phyloP scores from a whole-genome alignment of 1,140 invertebrate genomes.

The Papilio machaon region DNA sequence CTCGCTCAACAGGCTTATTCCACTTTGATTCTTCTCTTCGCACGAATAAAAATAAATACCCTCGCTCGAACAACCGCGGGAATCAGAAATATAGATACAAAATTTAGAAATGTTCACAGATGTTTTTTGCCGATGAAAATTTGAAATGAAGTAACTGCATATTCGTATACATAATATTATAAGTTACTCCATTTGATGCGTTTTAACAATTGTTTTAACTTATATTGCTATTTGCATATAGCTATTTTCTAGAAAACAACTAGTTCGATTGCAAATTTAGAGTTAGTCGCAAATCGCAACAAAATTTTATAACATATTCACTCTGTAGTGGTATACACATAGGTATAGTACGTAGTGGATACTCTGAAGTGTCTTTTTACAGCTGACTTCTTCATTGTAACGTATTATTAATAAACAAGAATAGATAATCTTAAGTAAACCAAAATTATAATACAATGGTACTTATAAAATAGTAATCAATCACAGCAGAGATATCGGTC shows the following conservation, averaged over 20 bases:
- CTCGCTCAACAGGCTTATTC: conserved; percentile 58
- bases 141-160: background rate
- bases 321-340: background rate
- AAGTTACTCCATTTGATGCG: background rate
- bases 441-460: conserved; percentile 67
- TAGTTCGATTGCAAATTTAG: background rate
- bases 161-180: background rate
- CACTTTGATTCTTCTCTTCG: conserved; percentile 44
- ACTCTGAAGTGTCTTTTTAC: background rate
- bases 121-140: background rate
- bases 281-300: background rate
- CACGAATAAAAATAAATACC: conserved; percentile 41
- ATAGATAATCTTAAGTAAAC: conserved; percentile 44
- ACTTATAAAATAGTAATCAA: conserved; percentile 62
- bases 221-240: background rate
- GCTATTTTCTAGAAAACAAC: background rate
- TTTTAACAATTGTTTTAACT: too few species aligned
- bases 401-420: conserved; percentile 25
- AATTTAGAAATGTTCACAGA: conserved; percentile 9
- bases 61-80: conserved; percentile 19
- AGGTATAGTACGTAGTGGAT: too few species aligned
- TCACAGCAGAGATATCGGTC: conserved; percentile 63
- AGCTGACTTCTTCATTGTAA: background rate
- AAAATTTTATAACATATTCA: background rate
- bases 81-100: conserved; percentile 22